phyloP scores from a whole-genome alignment of 2,888 invertebrate species.

The Digitonthophagus gazella region DNA sequence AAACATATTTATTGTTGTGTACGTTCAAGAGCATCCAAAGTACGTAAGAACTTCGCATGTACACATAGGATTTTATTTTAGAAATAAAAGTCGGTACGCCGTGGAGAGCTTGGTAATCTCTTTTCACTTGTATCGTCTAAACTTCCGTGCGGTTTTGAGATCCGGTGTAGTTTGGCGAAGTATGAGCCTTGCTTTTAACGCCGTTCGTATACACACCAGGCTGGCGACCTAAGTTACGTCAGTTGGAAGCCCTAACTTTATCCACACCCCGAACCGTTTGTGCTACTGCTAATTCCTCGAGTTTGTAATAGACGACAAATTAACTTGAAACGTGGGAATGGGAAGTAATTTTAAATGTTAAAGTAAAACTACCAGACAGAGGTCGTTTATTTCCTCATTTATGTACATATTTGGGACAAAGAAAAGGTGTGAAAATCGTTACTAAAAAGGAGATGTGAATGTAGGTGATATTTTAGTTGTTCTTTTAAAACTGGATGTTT shows the following conservation, averaged over 20 bases:
- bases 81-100: neutral
- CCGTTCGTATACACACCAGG: neutral
- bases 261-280: neutral
- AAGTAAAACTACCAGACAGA: neutral
- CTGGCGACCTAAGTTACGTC: neutral
- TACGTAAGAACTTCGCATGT: too few relatives aligned
- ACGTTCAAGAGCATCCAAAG: too few relatives aligned
- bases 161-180: neutral
- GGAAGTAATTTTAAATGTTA: neutral
- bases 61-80: too few relatives aligned
- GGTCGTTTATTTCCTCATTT: too few relatives aligned
- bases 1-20: too few relatives aligned
- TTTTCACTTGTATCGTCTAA: neutral
- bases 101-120: neutral
- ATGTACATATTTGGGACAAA: too few relatives aligned
- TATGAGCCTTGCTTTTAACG: neutral
- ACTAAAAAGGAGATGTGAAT: too few relatives aligned
- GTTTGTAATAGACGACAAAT: neutral
- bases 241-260: neutral
- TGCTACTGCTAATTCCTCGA: neutral
- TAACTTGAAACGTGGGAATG: neutral
- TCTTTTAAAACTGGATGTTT: neutral
- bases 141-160: neutral
- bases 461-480: too few relatives aligned
- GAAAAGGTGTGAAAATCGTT: too few relatives aligned